Evolutionary conservation across 1,140 invertebrate genomes (phyloP).

Genomic region (Microplitis demolitor): DNA sequence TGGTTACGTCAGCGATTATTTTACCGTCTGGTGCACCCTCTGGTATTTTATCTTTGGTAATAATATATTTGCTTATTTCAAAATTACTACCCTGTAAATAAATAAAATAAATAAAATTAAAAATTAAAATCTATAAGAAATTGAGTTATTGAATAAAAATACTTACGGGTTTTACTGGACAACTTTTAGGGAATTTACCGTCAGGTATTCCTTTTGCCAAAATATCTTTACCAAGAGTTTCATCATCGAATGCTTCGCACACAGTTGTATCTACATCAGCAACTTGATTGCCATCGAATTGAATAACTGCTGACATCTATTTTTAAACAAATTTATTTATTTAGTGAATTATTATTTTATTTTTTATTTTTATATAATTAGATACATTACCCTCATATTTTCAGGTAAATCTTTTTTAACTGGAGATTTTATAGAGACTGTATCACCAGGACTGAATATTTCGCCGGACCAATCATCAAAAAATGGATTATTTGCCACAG

Average conservation of each 20-base stretch:
- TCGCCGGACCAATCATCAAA: background rate
- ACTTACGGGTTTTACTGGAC: slow-evolving; percentile 13
- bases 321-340: background rate
- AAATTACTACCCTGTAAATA: background rate
- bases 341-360: background rate
- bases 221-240: background rate
- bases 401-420: slow-evolving; percentile 9
- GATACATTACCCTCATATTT: slow-evolving; percentile 2
- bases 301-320: background rate
- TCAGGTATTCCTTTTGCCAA: background rate
- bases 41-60: background rate
- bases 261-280: background rate
- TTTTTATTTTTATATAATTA: too few species aligned
- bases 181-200: slow-evolving; percentile 2
- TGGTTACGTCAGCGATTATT: background rate
- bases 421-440: background rate
- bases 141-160: background rate
- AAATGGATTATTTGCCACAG: background rate
- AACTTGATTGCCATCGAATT: background rate
- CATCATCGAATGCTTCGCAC: slow-evolving; percentile 5
- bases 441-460: background rate
- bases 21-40: background rate
- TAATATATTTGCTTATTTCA: background rate
- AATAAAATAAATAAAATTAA: background rate
- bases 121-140: background rate